A percentile compares a stretch with the other conserved stretches of the same genome.
phyloP scores from a whole-genome alignment of 1,140 invertebrate genomes.

The Holcopasites calliopsidis region DNA sequence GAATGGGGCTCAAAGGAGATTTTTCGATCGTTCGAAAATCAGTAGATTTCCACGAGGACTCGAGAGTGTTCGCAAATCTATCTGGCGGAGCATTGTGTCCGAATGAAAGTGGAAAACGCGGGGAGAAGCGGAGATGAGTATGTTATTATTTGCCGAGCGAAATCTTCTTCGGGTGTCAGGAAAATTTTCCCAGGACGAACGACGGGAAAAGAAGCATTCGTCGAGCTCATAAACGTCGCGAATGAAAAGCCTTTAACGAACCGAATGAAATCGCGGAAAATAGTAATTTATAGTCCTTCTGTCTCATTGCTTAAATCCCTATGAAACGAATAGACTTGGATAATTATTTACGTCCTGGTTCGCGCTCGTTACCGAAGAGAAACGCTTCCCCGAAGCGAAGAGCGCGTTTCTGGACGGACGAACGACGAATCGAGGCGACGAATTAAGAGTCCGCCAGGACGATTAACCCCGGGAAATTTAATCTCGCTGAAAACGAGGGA shows the following conservation, averaged over 20 bases:
- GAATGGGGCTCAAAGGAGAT: conserved; percentile 14
- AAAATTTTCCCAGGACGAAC: too few species aligned
- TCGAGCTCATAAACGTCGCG: too few species aligned
- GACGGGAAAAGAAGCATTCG: neutral
- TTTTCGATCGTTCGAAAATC: conserved; percentile 24
- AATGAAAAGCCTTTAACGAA: conserved; percentile 1
- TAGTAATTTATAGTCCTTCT: conserved; percentile 23
- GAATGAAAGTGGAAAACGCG: neutral
- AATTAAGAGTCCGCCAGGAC: conserved; percentile 62
- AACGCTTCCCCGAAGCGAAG: conserved; percentile 22
- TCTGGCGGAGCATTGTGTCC: neutral
- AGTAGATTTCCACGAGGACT: conserved; percentile 13
- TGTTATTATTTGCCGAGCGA: conserved; percentile 2
- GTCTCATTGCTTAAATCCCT: conserved; percentile 26
- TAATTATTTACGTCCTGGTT: conserved; percentile 57
- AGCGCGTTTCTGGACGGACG: conserved; percentile 38
- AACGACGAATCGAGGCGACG: conserved; percentile 56
- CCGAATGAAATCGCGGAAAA: neutral
- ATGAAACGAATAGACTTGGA: conserved; percentile 19
- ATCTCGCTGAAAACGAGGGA: conserved; percentile 61
- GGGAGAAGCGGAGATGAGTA: neutral
- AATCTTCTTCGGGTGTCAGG: neutral
- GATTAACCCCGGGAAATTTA: conserved; percentile 65
- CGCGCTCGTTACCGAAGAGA: conserved; percentile 17
- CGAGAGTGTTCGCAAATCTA: conserved; percentile 8